Evolutionary conservation across 92 coral and sea anemone species (phyloP), one percentile per base, ranked within the genome.

Genomic region (Paramuricea clavata): DNA sequence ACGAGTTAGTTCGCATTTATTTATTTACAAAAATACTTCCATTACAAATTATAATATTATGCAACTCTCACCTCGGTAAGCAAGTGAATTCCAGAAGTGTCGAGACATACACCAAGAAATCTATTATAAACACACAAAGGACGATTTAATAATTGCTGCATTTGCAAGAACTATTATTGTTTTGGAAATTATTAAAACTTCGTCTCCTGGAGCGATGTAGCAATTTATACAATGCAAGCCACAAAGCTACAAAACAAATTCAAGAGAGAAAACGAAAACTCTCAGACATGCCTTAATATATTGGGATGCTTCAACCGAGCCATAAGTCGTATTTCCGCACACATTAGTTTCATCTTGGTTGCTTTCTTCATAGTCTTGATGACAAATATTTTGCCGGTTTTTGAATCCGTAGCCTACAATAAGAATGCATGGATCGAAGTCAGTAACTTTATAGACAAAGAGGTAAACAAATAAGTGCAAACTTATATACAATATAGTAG

Each of bases 81-180:
- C 5, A 95, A 94, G 91, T 92, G 94, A 33, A 89, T 69, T 81
- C 86, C 87, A 49, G 70, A 82, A 16, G 86, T 91, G 61, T 87
- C 81, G 8, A 95, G 42, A 78, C 98, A 95, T 34, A 95, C 81
- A 2, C 98, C 98, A n/a, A 90, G 82, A 78, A 95, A 95, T 62
- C 98, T 95, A 83, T 36, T 67, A 81, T 81, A 36, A 44, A 59
- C 35, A 50, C 56, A 69, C 41, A 60, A 81, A 39, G 33, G 60
- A 65, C 28, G 26, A 81, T 50, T 26, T 41, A 81, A 21, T 35
- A 25, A 42, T 32, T 21, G 21, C 68, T 30, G 69, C 4, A 52
- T 79, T 77, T 79, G 57, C 64, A 69, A 61, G 8, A 50, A 11
- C 74, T 15, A 7, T 49, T 22, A 54, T 28, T 33, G 44, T 49